These are phyloP conservation scores for Amblyjoppa proteus DNA, from an alignment of 2,888 invertebrate genomes.

Conservation along the genomic window DNA sequence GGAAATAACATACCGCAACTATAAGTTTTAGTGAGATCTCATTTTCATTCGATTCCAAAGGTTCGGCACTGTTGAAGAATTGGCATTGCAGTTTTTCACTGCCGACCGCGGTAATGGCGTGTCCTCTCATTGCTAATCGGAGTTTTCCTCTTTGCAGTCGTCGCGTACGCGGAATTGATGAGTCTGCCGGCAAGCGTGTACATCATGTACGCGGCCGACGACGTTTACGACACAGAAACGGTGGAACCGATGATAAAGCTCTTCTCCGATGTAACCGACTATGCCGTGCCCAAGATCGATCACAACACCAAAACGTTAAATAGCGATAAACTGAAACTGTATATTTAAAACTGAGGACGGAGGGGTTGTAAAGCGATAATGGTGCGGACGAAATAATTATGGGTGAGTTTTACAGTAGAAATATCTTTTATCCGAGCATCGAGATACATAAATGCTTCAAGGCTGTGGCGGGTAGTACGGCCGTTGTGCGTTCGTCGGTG, in stretches of 20 bases:
- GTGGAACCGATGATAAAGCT: slow-evolving; percentile 78
- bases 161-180: slow-evolving; percentile 79
- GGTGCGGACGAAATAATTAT: background rate
- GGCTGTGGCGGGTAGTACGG: slow-evolving; percentile 82
- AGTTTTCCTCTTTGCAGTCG: slow-evolving; percentile 73
- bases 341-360: slow-evolving; percentile 37
- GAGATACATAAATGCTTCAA: slow-evolving; percentile 38
- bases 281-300: slow-evolving; percentile 48
- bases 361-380: background rate
- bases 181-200: slow-evolving; percentile 77
- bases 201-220: slow-evolving; percentile 80
- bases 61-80: background rate
- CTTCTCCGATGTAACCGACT: slow-evolving; percentile 74
- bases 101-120: too few species aligned
- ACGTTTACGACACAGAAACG: slow-evolving; percentile 78
- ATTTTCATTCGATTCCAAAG: background rate
- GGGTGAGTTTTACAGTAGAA: background rate
- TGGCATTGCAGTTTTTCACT: background rate
- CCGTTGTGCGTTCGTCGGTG: slow-evolving; percentile 77
- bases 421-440: background rate
- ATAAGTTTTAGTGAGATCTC: background rate
- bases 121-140: background rate
- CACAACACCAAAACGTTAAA: slow-evolving; percentile 65
- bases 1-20: too few species aligned
- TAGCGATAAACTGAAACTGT: slow-evolving; percentile 61